Evolutionary conservation across 2,797 vertebrate species (phyloP), one percentile per base, ranked within the genome.

Genomic region (Microhierax caerulescens): DNA sequence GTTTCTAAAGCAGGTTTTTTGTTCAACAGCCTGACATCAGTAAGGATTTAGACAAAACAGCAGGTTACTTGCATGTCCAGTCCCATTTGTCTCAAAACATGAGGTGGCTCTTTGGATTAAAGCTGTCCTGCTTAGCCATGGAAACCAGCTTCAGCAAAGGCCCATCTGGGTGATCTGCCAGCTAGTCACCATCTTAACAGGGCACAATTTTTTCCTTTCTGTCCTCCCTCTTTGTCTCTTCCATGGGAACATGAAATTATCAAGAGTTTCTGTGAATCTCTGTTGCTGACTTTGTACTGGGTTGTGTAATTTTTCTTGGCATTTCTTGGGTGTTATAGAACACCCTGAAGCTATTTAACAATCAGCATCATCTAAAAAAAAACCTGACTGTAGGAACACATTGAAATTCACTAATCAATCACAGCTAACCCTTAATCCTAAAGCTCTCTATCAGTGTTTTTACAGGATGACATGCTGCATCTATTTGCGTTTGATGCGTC

Each of bases 331-430:
- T 95, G 74, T 76, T 82, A 70, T 11, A 69, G 84, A 94, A 76
- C 51, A 93, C 92, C 90, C 74, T 89, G 88, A 13, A 95, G 90
- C 43, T 89, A 56, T 91, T 96, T 93, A 70, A 69, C 43, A 63
- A 48, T 81, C 74, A 82, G 17, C 67, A 76, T 37, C 6, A 50
- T 84, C 69, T 84, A 19, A 88, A 87, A 95, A 74, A 75, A 15
- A 0, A 2, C 41, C 19, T 59, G 69, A 69, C 27, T 90, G 34
- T 27, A 73, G 74, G 85, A 92, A 69, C 69, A 59, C n/a, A 48
- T 7, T 84, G 88, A 43, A 57, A 72, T 76, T 87, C 74, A 91
- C 70, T 83, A 63, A 88, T 93, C 91, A 90, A 9, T 76, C 83
- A 92, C 50, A 86, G 27, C 11, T 77, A 90, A 37, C 23, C 32